Conservation (phyloP, 2,797 vertebrate species). For the Neosilurus mollespiculum region DNA sequence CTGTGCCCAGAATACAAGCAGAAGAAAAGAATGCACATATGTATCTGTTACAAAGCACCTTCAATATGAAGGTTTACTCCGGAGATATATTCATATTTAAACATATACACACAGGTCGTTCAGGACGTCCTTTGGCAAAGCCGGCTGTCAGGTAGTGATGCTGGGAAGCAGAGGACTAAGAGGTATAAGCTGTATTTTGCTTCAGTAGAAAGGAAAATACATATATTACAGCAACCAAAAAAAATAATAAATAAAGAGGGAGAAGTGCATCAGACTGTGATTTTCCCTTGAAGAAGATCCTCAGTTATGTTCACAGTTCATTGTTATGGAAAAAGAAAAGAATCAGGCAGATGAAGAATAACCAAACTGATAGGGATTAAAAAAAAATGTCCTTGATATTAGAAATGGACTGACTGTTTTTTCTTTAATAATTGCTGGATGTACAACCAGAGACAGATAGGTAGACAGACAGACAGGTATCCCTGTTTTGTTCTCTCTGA, state of each 20-base stretch:
- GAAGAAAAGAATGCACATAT: conserved; percentile 75
- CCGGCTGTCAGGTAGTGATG: conserved; percentile 76
- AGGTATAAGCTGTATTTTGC: conserved; percentile 31
- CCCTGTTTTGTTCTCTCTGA: conserved; percentile 34
- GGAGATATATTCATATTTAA: conserved; percentile 81
- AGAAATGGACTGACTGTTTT: background rate
- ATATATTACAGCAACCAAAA: conserved; percentile 12
- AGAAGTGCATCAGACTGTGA: background rate
- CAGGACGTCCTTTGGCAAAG: conserved; percentile 82
- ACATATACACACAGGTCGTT: conserved; percentile 83
- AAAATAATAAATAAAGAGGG: background rate
- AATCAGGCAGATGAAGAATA: background rate
- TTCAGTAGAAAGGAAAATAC: conserved; percentile 27
- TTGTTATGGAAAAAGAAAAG: background rate
- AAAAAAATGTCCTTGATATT: conserved; percentile 18
- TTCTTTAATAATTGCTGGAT: conserved; percentile 23
- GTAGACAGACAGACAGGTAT: conserved; percentile 38
- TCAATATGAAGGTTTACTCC: conserved; percentile 99
- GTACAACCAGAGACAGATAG: conserved; percentile 18
- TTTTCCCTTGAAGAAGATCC: background rate
- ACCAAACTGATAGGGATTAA: background rate
- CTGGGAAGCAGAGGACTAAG: conserved; percentile 62
- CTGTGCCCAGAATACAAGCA: conserved; percentile 80
- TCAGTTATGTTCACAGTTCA: background rate
- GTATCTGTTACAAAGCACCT: conserved; percentile 89